phyloP scores from a whole-genome alignment of 1,140 invertebrate genomes.

The Heliconius himera region DNA sequence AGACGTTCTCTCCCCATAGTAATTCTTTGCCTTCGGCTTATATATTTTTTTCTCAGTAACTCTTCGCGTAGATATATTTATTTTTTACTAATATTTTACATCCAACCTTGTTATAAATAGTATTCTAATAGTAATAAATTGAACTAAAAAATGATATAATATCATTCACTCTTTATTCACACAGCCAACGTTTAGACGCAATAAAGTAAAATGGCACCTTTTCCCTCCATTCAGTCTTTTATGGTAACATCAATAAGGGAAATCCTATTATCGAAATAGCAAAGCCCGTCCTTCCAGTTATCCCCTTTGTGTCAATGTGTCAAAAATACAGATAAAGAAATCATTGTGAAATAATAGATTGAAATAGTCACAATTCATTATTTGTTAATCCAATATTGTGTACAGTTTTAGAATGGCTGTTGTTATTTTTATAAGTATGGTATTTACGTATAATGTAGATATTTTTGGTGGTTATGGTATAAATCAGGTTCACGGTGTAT shows the following conservation, averaged over 20 bases:
- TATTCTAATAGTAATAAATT: neutral
- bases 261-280: constrained; percentile 24
- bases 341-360: constrained; percentile 12
- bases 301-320: constrained; percentile 24
- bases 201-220: constrained; percentile 24
- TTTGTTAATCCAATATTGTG: neutral
- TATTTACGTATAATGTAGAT: too few species aligned
- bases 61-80: too few species aligned
- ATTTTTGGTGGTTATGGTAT: too few species aligned
- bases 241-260: constrained; percentile 26
- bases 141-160: neutral
- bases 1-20: too few species aligned
- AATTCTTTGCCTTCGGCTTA: too few species aligned
- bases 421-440: too few species aligned
- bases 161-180: constrained; percentile 8
- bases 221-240: constrained; percentile 23
- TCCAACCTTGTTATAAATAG: neutral
- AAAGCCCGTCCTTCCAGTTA: constrained; percentile 18
- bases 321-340: constrained; percentile 14
- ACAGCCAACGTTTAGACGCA: constrained; percentile 10
- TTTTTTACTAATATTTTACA: too few species aligned
- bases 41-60: too few species aligned
- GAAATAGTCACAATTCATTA: neutral
- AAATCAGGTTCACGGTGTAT: too few species aligned
- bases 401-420: too few species aligned